phyloP scores from a whole-genome alignment of 2,113 vertebrate species.

The Apeltes quadracus region DNA sequence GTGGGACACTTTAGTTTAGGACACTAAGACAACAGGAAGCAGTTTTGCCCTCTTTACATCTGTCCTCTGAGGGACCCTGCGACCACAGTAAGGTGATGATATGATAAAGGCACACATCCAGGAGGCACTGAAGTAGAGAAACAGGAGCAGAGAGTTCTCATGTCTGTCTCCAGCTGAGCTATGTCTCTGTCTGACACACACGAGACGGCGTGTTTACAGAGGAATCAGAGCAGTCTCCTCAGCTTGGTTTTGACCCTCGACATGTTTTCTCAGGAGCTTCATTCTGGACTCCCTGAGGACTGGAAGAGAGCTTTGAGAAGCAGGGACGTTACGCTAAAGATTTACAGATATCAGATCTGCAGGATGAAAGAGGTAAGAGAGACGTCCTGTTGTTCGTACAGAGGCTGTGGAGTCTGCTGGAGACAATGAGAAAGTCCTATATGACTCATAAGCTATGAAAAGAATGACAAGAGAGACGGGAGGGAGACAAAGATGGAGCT shows the following conservation, averaged over 20 bases:
- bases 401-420: conserved; percentile 9
- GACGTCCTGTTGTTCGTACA: background rate
- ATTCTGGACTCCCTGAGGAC: conserved; percentile 18
- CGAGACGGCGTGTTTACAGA: conserved; percentile 54
- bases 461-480: conserved; percentile 17
- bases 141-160: too few species aligned
- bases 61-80: too few species aligned
- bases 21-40: background rate
- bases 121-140: too few species aligned
- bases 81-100: background rate
- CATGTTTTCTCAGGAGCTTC: conserved; percentile 55
- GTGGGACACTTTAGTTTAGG: too few species aligned
- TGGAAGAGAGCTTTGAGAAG: background rate
- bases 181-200: conserved; percentile 10
- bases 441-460: conserved; percentile 19
- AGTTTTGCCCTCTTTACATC: background rate
- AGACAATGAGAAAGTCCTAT: conserved; percentile 45
- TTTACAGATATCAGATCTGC: conserved; percentile 21
- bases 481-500: background rate
- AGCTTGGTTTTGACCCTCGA: conserved; percentile 17
- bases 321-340: background rate
- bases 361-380: background rate
- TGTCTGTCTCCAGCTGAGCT: too few species aligned
- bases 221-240: conserved; percentile 58
- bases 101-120: background rate